Conservation (phyloP, 2,888 invertebrate species). For the Phortica magna region DNA sequence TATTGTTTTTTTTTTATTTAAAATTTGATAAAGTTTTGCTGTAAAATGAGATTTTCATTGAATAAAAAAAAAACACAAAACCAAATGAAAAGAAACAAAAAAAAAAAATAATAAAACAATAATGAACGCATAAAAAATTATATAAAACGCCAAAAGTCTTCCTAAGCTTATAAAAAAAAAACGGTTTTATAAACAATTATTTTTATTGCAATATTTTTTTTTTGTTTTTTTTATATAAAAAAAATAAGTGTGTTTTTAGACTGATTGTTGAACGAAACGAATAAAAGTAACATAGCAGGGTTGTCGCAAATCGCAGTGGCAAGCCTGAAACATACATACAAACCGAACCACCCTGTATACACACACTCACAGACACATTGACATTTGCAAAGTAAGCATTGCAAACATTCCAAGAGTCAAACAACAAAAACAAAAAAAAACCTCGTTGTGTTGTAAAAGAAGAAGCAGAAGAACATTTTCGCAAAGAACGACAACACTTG, state of each 20-base stretch:
- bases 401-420: slow-evolving; percentile 29
- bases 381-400: slow-evolving; percentile 1
- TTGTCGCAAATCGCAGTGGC: neutral
- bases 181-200: slow-evolving; percentile 24
- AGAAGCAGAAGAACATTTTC: slow-evolving; percentile 36
- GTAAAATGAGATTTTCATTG: neutral
- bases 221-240: slow-evolving; percentile 45
- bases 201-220: slow-evolving; percentile 21
- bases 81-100: slow-evolving; percentile 25
- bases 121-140: slow-evolving; percentile 31
- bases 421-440: slow-evolving; percentile 34
- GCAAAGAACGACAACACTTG: slow-evolving; percentile 40
- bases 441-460: slow-evolving; percentile 47
- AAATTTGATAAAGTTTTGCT: neutral
- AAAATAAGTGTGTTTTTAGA: slow-evolving; percentile 57
- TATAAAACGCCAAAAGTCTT: slow-evolving; percentile 72
- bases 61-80: slow-evolving; percentile 26
- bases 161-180: slow-evolving; percentile 62
- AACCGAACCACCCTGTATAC: slow-evolving; percentile 15
- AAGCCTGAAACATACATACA: slow-evolving; percentile 10
- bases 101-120: slow-evolving; percentile 22
- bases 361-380: neutral
- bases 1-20: slow-evolving; percentile 1
- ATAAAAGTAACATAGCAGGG: neutral
- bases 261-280: slow-evolving; percentile 53